These are phyloP conservation scores for Bombyx mori DNA, from an alignment of 1,140 invertebrate genomes.

Conservation along the genomic window ASM3026992v2 NC_085118.1:14942501-14943000, in stretches of 20 bases:
- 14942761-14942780: constrained; percentile 37
- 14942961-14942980: no score
- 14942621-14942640: background rate
- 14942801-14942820: constrained; percentile 26
- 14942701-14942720: constrained; percentile 3
- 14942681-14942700: background rate
- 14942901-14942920: no score
- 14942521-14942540: background rate
- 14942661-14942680: no score
- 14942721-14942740: constrained; percentile 18
- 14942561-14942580: background rate
- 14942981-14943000: no score
- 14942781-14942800: constrained; percentile 38
- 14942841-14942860: no score
- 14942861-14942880: no score
- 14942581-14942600: background rate
- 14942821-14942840: constrained; percentile 11
- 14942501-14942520: no score
- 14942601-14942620: background rate
- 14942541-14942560: no score
- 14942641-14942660: background rate
- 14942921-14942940: no score
- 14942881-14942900: no score
- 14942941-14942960: no score
- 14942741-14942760: constrained; percentile 34